A percentile compares a stretch with the other conserved stretches of the same genome.
These are phyloP conservation scores for Neoscelio sp. DNA, from an alignment of 2,888 invertebrate genomes.

Conservation along the genomic window DNA sequence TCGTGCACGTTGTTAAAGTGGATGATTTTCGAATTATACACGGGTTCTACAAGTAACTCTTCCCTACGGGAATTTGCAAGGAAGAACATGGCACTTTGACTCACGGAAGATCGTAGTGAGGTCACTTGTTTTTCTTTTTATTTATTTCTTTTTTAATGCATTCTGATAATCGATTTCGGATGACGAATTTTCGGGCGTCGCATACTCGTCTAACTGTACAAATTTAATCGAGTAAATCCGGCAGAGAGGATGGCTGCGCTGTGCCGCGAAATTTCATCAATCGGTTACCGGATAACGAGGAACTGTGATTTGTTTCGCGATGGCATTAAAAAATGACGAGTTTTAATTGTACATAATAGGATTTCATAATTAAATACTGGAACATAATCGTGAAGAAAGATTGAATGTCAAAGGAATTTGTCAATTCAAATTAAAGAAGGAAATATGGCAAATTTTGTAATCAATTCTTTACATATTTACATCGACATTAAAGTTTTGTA, in stretches of 20 bases:
- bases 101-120: slow-evolving; percentile 73
- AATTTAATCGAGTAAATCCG: slow-evolving; percentile 80
- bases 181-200: slow-evolving; percentile 52
- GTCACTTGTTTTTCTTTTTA: too few relatives aligned
- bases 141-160: slow-evolving; percentile 4
- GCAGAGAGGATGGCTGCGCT: slow-evolving; percentile 78
- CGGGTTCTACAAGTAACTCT: not conserved
- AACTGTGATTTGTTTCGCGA: slow-evolving; percentile 45
- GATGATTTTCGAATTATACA: too few relatives aligned
- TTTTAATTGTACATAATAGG: slow-evolving; percentile 36
- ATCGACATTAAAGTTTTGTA: slow-evolving; percentile 34
- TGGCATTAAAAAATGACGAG: slow-evolving; percentile 23
- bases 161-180: not conserved
- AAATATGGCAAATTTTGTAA: slow-evolving; percentile 32
- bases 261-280: slow-evolving; percentile 15
- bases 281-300: slow-evolving; percentile 43
- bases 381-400: too few relatives aligned
- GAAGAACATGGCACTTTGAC: slow-evolving; percentile 79
- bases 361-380: slow-evolving; percentile 58
- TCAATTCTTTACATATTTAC: slow-evolving; percentile 58
- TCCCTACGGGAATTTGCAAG: slow-evolving; percentile 42
- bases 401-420: too few relatives aligned
- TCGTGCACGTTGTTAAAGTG: too few relatives aligned
- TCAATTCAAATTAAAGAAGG: too few relatives aligned
- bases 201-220: slow-evolving; percentile 79